Percentiles rank a stretch among this genome's conserved stretches.
Evolutionary conservation across 2,797 vertebrate species (phyloP).

Genomic region (Parauchenoglanis punctatus): DNA sequence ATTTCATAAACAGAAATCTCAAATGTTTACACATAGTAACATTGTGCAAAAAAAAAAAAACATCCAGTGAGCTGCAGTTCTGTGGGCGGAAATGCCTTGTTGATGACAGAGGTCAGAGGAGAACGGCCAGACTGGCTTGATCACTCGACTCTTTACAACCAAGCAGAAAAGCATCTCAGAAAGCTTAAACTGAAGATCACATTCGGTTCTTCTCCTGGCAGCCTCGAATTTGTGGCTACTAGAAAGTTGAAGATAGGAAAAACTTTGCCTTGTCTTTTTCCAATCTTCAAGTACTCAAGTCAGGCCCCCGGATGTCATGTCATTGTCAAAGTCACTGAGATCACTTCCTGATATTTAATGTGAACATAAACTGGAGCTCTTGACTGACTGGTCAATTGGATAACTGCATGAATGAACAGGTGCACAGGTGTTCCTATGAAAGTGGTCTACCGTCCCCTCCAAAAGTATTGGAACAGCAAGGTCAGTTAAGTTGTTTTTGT

Average conservation of each 20-base stretch:
- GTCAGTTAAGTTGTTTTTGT: too few species aligned
- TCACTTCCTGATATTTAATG: background rate
- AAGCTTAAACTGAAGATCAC: background rate
- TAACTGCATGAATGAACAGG: background rate
- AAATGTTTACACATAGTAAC: background rate
- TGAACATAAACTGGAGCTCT: background rate
- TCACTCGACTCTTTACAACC: background rate
- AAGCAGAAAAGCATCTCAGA: constrained; percentile 4
- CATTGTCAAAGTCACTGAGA: background rate
- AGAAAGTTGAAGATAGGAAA: background rate
- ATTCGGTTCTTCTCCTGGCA: background rate
- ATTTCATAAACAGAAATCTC: background rate
- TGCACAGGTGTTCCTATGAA: background rate
- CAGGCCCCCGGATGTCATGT: background rate
- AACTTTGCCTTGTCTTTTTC: background rate
- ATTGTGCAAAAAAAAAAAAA: background rate
- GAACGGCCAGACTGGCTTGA: background rate
- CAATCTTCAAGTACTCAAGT: background rate
- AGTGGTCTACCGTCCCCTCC: background rate
- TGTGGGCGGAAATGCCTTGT: too few species aligned
- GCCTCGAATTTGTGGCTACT: background rate
- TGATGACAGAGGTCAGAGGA: too few species aligned
- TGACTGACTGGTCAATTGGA: background rate
- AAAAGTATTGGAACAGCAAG: too few species aligned
- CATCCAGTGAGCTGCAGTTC: too few species aligned